phyloP scores from a whole-genome alignment of 1,140 invertebrate species.

The Drosophila kanapiae region DNA sequence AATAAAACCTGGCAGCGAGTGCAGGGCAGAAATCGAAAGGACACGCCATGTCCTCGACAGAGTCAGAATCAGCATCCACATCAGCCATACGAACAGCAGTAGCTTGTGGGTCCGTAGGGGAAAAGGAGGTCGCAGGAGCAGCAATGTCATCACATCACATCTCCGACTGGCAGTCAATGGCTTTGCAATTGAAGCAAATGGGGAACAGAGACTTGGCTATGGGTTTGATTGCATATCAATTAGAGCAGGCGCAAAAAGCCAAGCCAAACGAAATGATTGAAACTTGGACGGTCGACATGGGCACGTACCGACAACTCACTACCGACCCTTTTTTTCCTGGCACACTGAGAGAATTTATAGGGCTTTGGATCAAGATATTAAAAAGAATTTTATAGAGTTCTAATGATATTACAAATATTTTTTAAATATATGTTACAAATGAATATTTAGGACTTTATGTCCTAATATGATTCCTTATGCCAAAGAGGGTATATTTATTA shows the following conservation, averaged over 20 bases:
- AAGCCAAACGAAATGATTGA: slow-evolving; percentile 82
- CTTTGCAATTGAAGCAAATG: slow-evolving; percentile 73
- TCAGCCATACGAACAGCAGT: slow-evolving; percentile 21
- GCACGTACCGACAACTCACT: slow-evolving; percentile 47
- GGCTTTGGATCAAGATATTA: accelerated
- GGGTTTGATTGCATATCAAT: slow-evolving; percentile 82
- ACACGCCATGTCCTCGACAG: slow-evolving; percentile 21
- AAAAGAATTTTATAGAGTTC: too few species aligned
- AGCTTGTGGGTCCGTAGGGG: background rate
- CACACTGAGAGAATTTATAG: slow-evolving; percentile 4
- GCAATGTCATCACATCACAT: slow-evolving; percentile 43
- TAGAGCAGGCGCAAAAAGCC: slow-evolving; percentile 81
- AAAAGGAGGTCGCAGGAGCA: slow-evolving; percentile 5
- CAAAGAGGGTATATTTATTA: too few species aligned
- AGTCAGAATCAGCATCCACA: slow-evolving; percentile 34
- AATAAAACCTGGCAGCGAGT: slow-evolving; percentile 44
- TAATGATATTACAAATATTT: too few species aligned
- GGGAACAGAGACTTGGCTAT: slow-evolving; percentile 39
- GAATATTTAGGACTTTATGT: too few species aligned
- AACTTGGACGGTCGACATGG: slow-evolving; percentile 70
- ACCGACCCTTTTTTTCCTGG: background rate
- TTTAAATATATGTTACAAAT: too few species aligned
- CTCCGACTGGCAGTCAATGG: slow-evolving; percentile 47
- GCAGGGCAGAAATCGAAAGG: slow-evolving; percentile 30
- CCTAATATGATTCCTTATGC: too few species aligned